Evolutionary conservation across 2,113 vertebrate genomes (phyloP), one percentile per base, ranked within the genome.

Genomic region (Poicephalus meyeri): DNA sequence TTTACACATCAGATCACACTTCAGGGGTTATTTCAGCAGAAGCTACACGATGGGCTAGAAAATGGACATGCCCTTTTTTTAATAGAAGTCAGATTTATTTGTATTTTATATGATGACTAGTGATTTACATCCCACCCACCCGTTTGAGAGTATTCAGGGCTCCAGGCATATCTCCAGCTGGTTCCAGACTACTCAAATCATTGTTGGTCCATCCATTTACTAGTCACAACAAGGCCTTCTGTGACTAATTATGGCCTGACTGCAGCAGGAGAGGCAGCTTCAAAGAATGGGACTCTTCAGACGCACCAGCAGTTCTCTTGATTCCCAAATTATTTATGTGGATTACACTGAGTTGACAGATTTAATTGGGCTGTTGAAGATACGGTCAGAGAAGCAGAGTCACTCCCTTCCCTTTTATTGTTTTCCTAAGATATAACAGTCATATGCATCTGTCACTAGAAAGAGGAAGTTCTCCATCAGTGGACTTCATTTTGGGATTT

Each of bases 301-400:
- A 55, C 14, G 2, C 60, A 42, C 87, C 56, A 91, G 77, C 81
- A 91, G 89, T 65, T 88, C 73, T 91, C 85, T 86, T 92, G 84
- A 61, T 91, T 97, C 88, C 84, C 77, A 88, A 90, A 72, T 78
- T 89, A 91, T 97, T 96, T 97, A 73, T 96, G 87, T 88, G 85
- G 93, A 92, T 96, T 95, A 95, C 87, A 96, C 55, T 46, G 79
- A 81, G 95, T 14, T 96, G 94, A 98, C 94, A 95, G 83, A 72
- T 90, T 96, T 97, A 88, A 96, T 88, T 86, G 89, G 92, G 80
- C 86, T 92, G 72, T 47, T 97, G 94, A 94, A 97, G 93, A 92
- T 95, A 84, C 0, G n/a, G 88, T 91, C 85, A 92, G 94, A 89
- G 92, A 73, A 84, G 65, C 44, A 47, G 60, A 91, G 91, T 91